A percentile compares a stretch with the other conserved stretches of the same genome.
Evolutionary conservation across 2,113 vertebrate species (phyloP).

Genomic region (Heterocephalus glaber): DNA sequence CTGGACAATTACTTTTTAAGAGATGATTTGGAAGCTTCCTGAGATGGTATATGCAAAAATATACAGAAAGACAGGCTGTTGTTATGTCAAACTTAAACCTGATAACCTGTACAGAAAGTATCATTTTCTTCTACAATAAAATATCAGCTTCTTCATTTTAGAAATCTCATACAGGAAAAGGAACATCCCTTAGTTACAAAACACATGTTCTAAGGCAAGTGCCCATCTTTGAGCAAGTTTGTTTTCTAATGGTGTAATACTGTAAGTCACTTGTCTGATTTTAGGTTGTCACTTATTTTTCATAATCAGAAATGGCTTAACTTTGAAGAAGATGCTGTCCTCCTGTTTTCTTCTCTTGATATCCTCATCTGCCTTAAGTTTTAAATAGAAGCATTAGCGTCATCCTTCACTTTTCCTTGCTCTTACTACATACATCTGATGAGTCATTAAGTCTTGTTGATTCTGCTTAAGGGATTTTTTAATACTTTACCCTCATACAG

Average conservation of each 20-base stretch:
- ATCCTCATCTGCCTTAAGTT: neutral
- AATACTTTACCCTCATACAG: neutral
- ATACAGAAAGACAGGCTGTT: neutral
- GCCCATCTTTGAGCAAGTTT: neutral
- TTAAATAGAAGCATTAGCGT: constrained; percentile 2
- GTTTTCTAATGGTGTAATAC: neutral
- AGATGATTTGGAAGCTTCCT: neutral
- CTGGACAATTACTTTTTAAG: neutral
- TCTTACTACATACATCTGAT: neutral
- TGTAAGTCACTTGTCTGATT: neutral
- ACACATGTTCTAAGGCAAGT: neutral
- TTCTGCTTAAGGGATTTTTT: constrained; percentile 9
- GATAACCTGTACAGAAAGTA: neutral
- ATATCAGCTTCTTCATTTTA: constrained; percentile 15
- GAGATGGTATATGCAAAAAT: neutral
- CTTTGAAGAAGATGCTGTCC: neutral
- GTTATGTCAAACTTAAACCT: neutral
- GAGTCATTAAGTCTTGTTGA: neutral
- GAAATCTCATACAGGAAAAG: neutral
- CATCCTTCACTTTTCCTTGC: neutral
- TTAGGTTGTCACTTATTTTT: constrained; percentile 34
- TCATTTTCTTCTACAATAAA: neutral
- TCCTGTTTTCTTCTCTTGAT: neutral
- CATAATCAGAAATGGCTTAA: neutral
- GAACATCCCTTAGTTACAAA: neutral